Evolutionary conservation across 2,113 vertebrate species (phyloP), one percentile per base, ranked within the genome.

Genomic region (Nibea albiflora): DNA sequence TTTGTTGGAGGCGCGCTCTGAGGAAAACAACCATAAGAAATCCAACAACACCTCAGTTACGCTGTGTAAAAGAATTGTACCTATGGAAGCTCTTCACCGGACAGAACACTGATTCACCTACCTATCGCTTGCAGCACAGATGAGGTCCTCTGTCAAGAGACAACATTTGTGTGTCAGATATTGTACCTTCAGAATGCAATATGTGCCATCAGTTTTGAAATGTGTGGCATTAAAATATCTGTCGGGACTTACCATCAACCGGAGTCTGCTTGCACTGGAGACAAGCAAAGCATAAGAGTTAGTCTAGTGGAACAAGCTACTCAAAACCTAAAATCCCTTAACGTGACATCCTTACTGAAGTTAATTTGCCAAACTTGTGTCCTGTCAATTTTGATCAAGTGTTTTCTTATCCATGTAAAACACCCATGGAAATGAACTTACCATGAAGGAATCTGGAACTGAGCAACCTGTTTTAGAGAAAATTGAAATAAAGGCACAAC

Each of bases 241-340:
- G 28, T 62, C 15, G 7, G 42, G 58, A 85, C 90, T 85, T 78
- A 92, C 90, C 89, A 44, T 87, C 20, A 4, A 87, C 79, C 16
- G 15, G 11, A 28, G 85, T 90, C n/a, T 76, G 31, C 49, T 78
- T 69, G 84, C 91, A 92, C 89, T 92, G 58, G 24, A 75, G n/a
- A 50, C n/a, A 73, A 62, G 60, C 4, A 63, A n/a, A 73, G 26
- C 14, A 67, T 17, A 56, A 63, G 4, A 42, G 24, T 85, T 66
- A 88, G 22, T 56, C 2, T 8, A 4, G 49, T 58, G 47, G 22
- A 31, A 50, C 71, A 20, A 14, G 50, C 17, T 22, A 46, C 19
- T 63, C 53, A 16, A 56, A 24, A 5, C 22, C 28, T 54, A n/a
- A 54, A n/a, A n/a, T 22, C 12, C 6, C 16, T 31, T 11, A 22